Evolutionary conservation across 2,797 vertebrate genomes (phyloP), one percentile per base, ranked within the genome.

Genomic region (Pangasius krempfi): DNA sequence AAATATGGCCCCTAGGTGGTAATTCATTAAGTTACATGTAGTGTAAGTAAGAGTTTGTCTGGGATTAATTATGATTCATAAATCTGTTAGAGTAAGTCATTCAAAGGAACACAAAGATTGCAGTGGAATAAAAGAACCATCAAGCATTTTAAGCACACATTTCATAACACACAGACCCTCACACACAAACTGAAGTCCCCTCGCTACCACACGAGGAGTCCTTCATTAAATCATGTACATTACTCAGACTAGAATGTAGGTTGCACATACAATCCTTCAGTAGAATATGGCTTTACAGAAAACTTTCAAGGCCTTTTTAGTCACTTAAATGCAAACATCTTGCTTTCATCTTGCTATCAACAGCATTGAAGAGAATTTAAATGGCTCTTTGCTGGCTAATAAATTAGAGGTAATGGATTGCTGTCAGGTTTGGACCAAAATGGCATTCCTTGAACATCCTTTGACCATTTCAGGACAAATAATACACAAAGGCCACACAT

Each of bases 281-380:
- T 37, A 80, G 30, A 88, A 88, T 93, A 93, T 93, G 92, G 92
- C 92, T 93, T 93, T 88, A 89, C 64, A 90, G 83, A 86, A 87
- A 90, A 72, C 82, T 88, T 68, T 88, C 75, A 90, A 88, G 68
- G 89, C 89, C 78, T 91, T 90, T n/a, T 37, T 37, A 81, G 75
- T 86, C 80, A 89, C n/a, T 88, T 89, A n/a, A 88, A 56, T 58
- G 88, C 64, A 52, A 87, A 60, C 72, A 70, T 87, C 79, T 86
- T 87, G 83, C 52, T 90, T 87, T 79, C 14, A 62, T 44, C 14
- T 33, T 37, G n/a, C 27, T 13, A 13, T 66, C 56, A 88, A 85
- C 60, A 79, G 85, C 80, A 5, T 56, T n/a, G 44, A 89, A 86
- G 66, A 84, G 80, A 50, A 78, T 86, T 64, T 64, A 44, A 83